phyloP scores from a whole-genome alignment of 2,888 invertebrate species.

The Cinara cedri region DNA sequence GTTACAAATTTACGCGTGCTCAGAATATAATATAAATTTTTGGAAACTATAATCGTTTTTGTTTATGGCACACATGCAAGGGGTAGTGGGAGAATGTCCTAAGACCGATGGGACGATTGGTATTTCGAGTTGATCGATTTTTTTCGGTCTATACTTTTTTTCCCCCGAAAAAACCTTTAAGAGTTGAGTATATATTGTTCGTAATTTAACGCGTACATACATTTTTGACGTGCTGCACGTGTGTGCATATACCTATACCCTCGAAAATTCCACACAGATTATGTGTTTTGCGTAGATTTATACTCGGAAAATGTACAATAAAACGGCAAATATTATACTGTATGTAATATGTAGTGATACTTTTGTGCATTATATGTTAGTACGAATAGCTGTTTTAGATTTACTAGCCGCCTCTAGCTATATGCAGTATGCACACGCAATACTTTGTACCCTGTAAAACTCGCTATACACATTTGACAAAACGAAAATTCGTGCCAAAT shows the following conservation, averaged over 20 bases:
- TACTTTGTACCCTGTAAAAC: not conserved
- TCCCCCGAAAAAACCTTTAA: too few relatives aligned
- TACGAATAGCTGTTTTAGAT: not conserved
- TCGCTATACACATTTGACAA: conserved; percentile 19
- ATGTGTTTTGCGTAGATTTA: too few relatives aligned
- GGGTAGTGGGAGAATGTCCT: too few relatives aligned
- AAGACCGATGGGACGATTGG: too few relatives aligned
- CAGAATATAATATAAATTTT: conserved; percentile 15
- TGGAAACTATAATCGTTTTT: too few relatives aligned
- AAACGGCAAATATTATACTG: not conserved
- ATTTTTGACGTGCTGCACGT: too few relatives aligned
- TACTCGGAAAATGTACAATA: not conserved
- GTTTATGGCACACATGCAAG: too few relatives aligned
- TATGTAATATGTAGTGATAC: too few relatives aligned
- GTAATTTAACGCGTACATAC: too few relatives aligned
- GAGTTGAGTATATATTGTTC: too few relatives aligned
- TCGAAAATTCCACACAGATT: too few relatives aligned
- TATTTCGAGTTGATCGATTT: not conserved
- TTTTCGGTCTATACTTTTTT: not conserved
- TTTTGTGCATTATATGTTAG: not conserved
- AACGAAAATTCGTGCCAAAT: conserved; percentile 24
- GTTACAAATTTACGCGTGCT: conserved; percentile 1
- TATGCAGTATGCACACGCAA: not conserved
- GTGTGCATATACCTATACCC: too few relatives aligned
- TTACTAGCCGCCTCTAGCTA: not conserved